Base-by-base conservation (phyloP, 2,797 vertebrate species). In the Galagoides demidoff region DNA sequence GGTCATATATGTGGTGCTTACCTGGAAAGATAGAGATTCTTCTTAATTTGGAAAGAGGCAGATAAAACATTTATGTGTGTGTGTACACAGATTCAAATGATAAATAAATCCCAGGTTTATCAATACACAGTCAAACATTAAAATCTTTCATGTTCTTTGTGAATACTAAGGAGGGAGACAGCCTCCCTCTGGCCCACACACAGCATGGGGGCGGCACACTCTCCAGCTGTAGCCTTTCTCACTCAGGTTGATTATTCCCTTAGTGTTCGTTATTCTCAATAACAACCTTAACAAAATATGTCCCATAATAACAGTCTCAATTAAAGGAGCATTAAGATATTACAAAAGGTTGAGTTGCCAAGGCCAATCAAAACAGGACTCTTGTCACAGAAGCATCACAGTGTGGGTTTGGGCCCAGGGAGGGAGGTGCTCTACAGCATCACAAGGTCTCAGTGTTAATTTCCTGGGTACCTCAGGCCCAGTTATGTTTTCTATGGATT, bases 1-100 rank as follows among this genome's bases (percentile, higher is more conserved):
- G 49, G 29, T 39, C 23, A 13, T 14, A 31, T 3, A 1, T 14
- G 3, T 10, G 1, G 7, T 68, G 1, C 2, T 73, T 19, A 57
- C 57, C 61, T 61, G 25, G n/a, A 61, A 68, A 85, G 23, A 19
- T 20, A 85, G n/a, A 76, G 19, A 3, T 0, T 59, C 20, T 31
- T 79, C 5, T 61, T 34, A 10, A 6, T 43, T 7, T 81, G n/a
- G 37, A 59, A 85, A 68, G 4, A 6, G 14, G 5, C 39, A 84
- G 57, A 20, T 22, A 91, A 55, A 23, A 73, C 13, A 29, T 45
- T 7, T 77, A n/a, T 76, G 34, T 34, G 29, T 25, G 27, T 37
- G 64, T 23, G 34, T 61, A 25, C 11, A 55, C 5, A 52, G 10
- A 29, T 64, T 5, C 7, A 73, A 55, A 59, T 85, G 22, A 7